phyloP scores from a whole-genome alignment of 2,797 vertebrate genomes.

The Propithecus perrieri region DNA sequence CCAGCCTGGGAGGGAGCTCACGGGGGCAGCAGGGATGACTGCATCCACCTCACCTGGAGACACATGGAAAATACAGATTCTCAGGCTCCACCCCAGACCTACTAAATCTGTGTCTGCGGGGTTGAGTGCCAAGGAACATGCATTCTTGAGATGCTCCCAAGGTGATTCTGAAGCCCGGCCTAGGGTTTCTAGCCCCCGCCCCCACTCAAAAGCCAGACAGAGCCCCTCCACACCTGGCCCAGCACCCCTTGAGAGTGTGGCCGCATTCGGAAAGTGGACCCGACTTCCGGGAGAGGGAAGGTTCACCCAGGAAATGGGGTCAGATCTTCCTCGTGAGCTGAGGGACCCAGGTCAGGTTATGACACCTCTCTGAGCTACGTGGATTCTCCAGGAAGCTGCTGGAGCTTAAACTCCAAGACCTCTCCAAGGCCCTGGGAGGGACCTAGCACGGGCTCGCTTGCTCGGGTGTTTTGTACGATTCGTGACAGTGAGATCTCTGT shows the following conservation, averaged over 20 bases:
- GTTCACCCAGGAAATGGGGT: background rate
- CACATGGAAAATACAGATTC: background rate
- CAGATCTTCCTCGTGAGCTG: background rate
- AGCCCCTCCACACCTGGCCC: background rate
- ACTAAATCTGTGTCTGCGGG: background rate
- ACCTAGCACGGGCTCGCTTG: background rate
- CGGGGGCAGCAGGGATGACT: background rate
- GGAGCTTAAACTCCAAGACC: background rate
- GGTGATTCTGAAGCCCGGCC: background rate
- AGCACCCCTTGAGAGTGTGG: background rate
- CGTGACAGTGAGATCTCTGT: background rate
- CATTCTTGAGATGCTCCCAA: background rate
- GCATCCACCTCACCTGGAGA: background rate
- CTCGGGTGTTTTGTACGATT: background rate
- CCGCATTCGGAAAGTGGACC: background rate
- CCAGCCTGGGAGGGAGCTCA: background rate
- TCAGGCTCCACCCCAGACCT: background rate
- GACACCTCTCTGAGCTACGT: background rate
- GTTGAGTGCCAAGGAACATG: background rate
- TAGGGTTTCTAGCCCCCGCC: background rate
- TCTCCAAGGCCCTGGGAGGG: background rate
- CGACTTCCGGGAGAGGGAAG: background rate
- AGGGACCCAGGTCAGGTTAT: background rate
- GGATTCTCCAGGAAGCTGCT: background rate
- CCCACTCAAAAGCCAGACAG: background rate